Conservation (phyloP, 1,140 invertebrate genomes). For the Sarcophaga bullata region DNA sequence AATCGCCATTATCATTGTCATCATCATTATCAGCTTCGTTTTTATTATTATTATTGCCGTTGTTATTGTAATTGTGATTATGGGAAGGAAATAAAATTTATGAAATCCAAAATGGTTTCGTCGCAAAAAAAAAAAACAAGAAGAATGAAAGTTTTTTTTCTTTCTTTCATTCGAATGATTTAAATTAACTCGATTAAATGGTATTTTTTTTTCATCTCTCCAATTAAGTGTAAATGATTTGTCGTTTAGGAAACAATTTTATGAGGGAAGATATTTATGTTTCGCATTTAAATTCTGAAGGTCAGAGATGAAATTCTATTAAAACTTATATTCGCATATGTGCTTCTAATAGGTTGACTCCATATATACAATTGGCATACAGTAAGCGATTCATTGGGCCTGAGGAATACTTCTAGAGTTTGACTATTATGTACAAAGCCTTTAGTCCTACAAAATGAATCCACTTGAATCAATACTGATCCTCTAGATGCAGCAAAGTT, state of each 20-base stretch:
- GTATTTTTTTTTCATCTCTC: not conserved
- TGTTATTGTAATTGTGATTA: not conserved
- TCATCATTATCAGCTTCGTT: conserved; percentile 9
- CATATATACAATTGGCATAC: no score
- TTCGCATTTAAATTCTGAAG: no score
- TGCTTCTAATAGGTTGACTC: no score
- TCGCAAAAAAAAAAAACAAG: no score
- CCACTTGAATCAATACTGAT: no score
- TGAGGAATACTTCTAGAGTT: no score
- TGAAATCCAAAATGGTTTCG: not conserved
- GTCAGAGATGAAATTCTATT: no score
- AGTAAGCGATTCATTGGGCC: no score
- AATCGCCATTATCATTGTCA: conserved; percentile 6
- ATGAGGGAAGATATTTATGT: not conserved
- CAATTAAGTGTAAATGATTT: conserved; percentile 25
- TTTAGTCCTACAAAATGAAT: no score
- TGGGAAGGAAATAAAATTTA: not conserved
- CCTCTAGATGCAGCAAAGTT: no score
- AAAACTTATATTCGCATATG: no score
- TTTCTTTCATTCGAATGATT: not conserved
- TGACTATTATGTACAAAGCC: no score
- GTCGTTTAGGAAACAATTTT: not conserved
- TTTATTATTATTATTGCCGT: not conserved
- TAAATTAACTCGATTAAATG: conserved; percentile 9
- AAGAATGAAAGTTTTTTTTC: not conserved